Evolutionary conservation across 2,797 vertebrate species (phyloP), one percentile per base, ranked within the genome.

Genomic region (Anguilla megastoma): DNA sequence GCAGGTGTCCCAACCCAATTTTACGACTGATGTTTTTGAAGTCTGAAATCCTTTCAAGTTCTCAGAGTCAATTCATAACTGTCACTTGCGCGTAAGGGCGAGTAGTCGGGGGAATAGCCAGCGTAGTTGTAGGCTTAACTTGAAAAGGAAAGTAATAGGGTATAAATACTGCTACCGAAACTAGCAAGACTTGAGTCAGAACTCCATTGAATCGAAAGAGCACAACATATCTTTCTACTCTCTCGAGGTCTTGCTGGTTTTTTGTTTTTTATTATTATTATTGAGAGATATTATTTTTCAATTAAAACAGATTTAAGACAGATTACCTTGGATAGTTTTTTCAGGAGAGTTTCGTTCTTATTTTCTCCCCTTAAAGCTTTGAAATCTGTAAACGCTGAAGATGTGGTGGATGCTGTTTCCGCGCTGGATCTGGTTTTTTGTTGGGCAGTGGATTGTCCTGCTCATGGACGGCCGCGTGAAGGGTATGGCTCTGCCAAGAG

Each of bases 1-100:
- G 96, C 98, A 98, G 98, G 98, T 98, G 97, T 97, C 95, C 96
- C 96, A 96, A 93, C 96, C 94, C 97, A 91, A 91, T 88, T 92
- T 88, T 71, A 89, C 69, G 90, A 80, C 92, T 89, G 88, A 93
- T 92, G 90, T 96, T 97, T 95, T 91, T 92, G 63, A 93, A 94
- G 91, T 90, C 91, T 93, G 45, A 95, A 96, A 96, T 94, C 95
- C 96, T 95, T 96, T 96, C 91, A 96, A 93, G 96, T 96, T 95
- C 95, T 93, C 94, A 95, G 95, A 94, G 96, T 95, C 95, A 96
- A 95, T 96, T 96, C 96, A 94, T 95, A 95, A 94, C 95, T 94
- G 96, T 97, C 95, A 96, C 95, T 93, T 93, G 96, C 94, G 95
- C 95, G 90, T 79, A 94, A 96, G 95, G 95, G 95, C 94, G 95